A percentile compares a stretch with the other conserved stretches of the same genome.
These are phyloP conservation scores for Strigamia crassipes DNA, from an alignment of 2,888 invertebrate genomes.

Conservation along the genomic window DNA sequence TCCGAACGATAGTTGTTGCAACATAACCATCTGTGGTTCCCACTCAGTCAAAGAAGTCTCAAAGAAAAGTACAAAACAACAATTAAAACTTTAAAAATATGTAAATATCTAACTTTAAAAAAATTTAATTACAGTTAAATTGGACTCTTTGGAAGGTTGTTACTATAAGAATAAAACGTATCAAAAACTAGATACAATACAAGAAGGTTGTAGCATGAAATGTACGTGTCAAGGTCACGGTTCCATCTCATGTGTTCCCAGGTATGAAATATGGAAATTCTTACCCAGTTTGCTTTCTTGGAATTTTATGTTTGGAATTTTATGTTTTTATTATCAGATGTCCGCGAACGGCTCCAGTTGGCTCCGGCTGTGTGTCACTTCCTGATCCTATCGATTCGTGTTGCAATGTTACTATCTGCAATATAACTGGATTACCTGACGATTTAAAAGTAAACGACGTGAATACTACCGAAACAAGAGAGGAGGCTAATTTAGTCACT, in stretches of 20 bases:
- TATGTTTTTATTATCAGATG: slow-evolving; percentile 44
- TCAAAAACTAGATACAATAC: slow-evolving; percentile 72
- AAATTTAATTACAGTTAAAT: slow-evolving; percentile 14
- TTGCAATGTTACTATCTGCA: slow-evolving; percentile 83
- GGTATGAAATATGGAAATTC: slow-evolving; percentile 60
- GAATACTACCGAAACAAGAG: not conserved
- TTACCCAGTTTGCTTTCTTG: not conserved
- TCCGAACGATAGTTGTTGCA: slow-evolving; percentile 52
- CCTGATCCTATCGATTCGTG: slow-evolving; percentile 82
- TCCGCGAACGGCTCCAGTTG: not conserved
- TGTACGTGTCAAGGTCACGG: slow-evolving; percentile 78
- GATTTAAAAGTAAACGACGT: not conserved
- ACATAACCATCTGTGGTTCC: slow-evolving; percentile 50
- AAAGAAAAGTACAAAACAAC: not conserved
- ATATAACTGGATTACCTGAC: slow-evolving; percentile 56
- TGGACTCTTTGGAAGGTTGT: slow-evolving; percentile 64
- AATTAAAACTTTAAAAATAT: not conserved
- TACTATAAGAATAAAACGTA: slow-evolving; percentile 72
- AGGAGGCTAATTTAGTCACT: not conserved
- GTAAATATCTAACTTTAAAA: not conserved
- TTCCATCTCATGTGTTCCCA: slow-evolving; percentile 72
- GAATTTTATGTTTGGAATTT: slow-evolving; percentile 10
- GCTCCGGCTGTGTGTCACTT: slow-evolving; percentile 73
- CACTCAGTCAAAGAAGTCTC: not conserved
- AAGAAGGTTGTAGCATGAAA: slow-evolving; percentile 78